Percentiles rank a stretch among this genome's conserved stretches.
Conservation (phyloP, 2,113 vertebrate species). For the Orthonyx spaldingii region DNA sequence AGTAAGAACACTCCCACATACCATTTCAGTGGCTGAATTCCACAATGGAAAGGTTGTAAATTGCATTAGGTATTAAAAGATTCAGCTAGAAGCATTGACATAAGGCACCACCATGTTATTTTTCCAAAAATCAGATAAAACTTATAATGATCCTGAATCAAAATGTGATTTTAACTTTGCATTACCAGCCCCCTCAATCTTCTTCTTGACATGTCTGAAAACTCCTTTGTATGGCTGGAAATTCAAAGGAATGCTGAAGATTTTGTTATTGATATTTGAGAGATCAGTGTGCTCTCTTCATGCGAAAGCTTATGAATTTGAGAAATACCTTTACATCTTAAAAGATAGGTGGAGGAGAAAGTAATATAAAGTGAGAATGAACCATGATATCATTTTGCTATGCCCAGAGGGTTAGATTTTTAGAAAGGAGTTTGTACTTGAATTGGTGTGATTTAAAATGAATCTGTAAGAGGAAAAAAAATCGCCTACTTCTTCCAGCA, state of each 20-base stretch:
- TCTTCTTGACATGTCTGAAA: background rate
- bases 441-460: background rate
- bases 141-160: slow-evolving; percentile 6
- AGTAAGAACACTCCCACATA: slow-evolving; percentile 46
- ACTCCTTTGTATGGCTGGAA: background rate
- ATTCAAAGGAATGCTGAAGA: background rate
- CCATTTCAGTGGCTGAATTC: slow-evolving; percentile 39
- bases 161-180: slow-evolving; percentile 26
- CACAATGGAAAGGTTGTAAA: slow-evolving; percentile 25
- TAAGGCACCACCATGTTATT: slow-evolving; percentile 8
- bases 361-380: background rate
- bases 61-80: slow-evolving; percentile 17
- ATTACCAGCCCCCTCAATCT: background rate
- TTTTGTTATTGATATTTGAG: background rate
- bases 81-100: slow-evolving; percentile 38
- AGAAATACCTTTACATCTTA: slow-evolving; percentile 29
- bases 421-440: background rate
- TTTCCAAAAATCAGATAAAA: slow-evolving; percentile 55
- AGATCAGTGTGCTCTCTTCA: background rate
- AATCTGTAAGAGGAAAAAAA: background rate
- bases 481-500: background rate
- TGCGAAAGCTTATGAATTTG: background rate
- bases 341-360: background rate
- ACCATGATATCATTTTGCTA: background rate
- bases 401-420: background rate